A percentile compares a stretch with the other conserved stretches of the same genome.
Evolutionary conservation across 2,113 vertebrate genomes (phyloP).

Genomic region (Nanorana parkeri): DNA sequence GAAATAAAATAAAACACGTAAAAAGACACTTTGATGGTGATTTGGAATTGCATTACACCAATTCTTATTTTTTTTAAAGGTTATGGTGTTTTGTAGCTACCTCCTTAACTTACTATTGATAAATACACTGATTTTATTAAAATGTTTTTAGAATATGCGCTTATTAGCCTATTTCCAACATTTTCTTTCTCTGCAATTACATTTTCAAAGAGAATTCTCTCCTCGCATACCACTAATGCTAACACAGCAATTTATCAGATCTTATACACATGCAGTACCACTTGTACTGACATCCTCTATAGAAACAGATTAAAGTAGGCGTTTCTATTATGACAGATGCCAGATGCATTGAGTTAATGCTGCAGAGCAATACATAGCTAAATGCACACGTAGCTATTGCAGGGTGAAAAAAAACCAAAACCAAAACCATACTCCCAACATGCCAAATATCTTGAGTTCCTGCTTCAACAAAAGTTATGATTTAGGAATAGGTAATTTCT

Average conservation of each 20-base stretch:
- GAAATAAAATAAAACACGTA: background rate
- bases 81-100: background rate
- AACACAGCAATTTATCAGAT: slow-evolving; percentile 81
- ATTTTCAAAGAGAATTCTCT: slow-evolving; percentile 67
- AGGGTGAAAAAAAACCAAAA: slow-evolving; percentile 60
- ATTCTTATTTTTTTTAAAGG: background rate
- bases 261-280: slow-evolving; percentile 92
- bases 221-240: slow-evolving; percentile 94
- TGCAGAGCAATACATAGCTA: slow-evolving; percentile 76
- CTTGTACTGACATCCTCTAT: slow-evolving; percentile 85
- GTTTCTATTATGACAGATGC: slow-evolving; percentile 87
- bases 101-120: background rate
- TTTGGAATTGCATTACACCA: background rate
- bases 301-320: slow-evolving; percentile 81
- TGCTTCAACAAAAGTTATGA: slow-evolving; percentile 65
- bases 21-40: no score
- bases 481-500: slow-evolving; percentile 68
- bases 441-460: slow-evolving; percentile 73
- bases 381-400: slow-evolving; percentile 74
- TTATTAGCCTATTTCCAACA: background rate
- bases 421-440: slow-evolving; percentile 67
- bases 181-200: slow-evolving; percentile 16
- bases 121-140: background rate
- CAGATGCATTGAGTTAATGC: slow-evolving; percentile 88
- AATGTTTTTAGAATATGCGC: background rate